phyloP scores from a whole-genome alignment of 2,888 invertebrate species.

The Scaptodrosophila latifasciaeformis region DNA sequence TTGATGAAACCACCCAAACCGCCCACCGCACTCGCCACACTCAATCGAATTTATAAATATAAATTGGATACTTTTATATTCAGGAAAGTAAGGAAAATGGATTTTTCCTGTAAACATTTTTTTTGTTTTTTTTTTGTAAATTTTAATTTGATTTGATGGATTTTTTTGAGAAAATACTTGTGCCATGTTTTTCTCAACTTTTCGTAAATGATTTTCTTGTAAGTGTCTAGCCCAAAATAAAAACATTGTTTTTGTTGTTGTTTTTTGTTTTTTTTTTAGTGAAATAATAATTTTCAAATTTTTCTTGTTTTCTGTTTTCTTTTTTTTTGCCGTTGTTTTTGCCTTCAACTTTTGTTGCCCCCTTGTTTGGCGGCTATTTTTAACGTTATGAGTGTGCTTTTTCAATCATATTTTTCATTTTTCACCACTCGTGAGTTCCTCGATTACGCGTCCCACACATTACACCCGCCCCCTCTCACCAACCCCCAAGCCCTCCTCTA shows the following conservation, averaged over 20 bases:
- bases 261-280: conserved; percentile 41
- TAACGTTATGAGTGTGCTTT: conserved; percentile 58
- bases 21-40: conserved; percentile 6
- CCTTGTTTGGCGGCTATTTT: conserved; percentile 44
- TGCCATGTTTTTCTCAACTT: too few relatives aligned
- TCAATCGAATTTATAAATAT: too few relatives aligned
- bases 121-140: too few relatives aligned
- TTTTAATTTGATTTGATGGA: too few relatives aligned
- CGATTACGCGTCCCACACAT: background rate
- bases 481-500: too few relatives aligned
- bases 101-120: too few relatives aligned
- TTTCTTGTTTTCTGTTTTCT: conserved; percentile 36
- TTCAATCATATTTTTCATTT: conserved; percentile 65
- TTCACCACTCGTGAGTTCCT: conserved; percentile 39
- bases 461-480: too few relatives aligned
- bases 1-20: too few relatives aligned
- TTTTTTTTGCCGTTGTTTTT: conserved; percentile 16
- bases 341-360: conserved; percentile 6
- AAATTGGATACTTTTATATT: too few relatives aligned
- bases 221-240: conserved; percentile 24
- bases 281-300: conserved; percentile 55
- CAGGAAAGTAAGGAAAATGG: too few relatives aligned
- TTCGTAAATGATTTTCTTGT: background rate
- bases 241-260: conserved; percentile 11
- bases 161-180: too few relatives aligned